phyloP scores from a whole-genome alignment of 1,140 invertebrate genomes.

The Listronotus bonariensis region DNA sequence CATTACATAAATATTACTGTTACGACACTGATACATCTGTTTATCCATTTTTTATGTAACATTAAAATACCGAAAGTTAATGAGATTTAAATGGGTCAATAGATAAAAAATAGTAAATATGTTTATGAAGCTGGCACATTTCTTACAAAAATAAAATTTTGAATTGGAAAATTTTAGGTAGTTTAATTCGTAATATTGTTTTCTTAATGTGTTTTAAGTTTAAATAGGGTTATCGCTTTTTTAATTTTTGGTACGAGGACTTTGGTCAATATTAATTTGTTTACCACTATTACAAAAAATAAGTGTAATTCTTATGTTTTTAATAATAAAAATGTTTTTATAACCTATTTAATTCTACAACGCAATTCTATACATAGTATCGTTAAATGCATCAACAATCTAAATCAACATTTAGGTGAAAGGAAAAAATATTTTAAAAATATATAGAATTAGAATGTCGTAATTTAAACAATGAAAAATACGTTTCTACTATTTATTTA shows the following conservation, averaged over 20 bases:
- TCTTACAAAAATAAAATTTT: not conserved
- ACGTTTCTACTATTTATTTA: too few relatives aligned
- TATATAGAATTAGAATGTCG: too few relatives aligned
- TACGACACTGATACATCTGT: slow-evolving; percentile 30
- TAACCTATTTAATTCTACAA: too few relatives aligned
- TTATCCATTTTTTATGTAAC: slow-evolving; percentile 32
- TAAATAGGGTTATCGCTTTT: slow-evolving; percentile 2
- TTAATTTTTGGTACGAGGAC: not conserved
- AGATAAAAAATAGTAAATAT: slow-evolving; percentile 26
- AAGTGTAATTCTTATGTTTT: too few relatives aligned
- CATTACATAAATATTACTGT: slow-evolving; percentile 25
- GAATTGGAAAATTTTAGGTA: slow-evolving; percentile 8
- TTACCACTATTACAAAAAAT: too few relatives aligned
- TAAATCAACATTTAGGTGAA: too few relatives aligned
- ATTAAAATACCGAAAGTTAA: slow-evolving; percentile 26
- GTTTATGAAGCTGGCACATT: slow-evolving; percentile 3
- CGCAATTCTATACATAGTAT: too few relatives aligned
- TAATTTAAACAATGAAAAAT: too few relatives aligned
- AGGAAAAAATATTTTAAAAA: too few relatives aligned
- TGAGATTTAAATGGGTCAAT: slow-evolving; percentile 23
- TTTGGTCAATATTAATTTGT: not conserved
- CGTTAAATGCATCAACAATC: too few relatives aligned
- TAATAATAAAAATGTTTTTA: too few relatives aligned
- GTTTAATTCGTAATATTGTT: slow-evolving; percentile 3
- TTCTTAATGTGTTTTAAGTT: slow-evolving; percentile 1